Percentiles rank a stretch among this genome's conserved stretches.
Conservation (phyloP, 2,797 vertebrate species). For the Malurus leucopterus region DNA sequence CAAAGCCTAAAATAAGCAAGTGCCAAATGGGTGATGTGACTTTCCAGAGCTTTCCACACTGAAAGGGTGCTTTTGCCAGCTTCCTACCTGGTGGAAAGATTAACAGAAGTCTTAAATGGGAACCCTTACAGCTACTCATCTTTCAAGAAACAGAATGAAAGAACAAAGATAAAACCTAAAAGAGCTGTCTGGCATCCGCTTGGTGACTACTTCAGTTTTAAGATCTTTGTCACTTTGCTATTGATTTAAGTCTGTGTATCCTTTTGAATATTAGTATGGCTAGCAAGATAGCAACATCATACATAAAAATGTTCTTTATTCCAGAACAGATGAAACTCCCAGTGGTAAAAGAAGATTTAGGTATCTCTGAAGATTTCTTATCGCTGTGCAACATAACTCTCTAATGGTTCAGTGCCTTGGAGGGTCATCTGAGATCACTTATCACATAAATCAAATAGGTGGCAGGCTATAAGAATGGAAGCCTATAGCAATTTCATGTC, state of each 20-base stretch:
- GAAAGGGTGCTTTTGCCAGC: not conserved
- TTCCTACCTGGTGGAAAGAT: conserved; percentile 44
- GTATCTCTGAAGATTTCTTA: conserved; percentile 71
- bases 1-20: conserved; percentile 13
- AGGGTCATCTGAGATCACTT: conserved; percentile 66
- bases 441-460: conserved; percentile 70
- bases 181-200: conserved; percentile 11
- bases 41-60: conserved; percentile 12
- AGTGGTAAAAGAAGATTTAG: conserved; percentile 66
- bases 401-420: conserved; percentile 65
- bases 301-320: conserved; percentile 62
- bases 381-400: conserved; percentile 62
- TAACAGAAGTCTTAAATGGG: conserved; percentile 39
- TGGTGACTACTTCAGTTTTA: conserved; percentile 47
- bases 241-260: conserved; percentile 63
- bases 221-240: conserved; percentile 43
- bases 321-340: conserved; percentile 54
- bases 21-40: not conserved
- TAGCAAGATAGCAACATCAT: conserved; percentile 63
- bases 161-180: conserved; percentile 45
- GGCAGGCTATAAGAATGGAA: conserved; percentile 51
- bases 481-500: conserved; percentile 55
- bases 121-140: conserved; percentile 35
- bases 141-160: conserved; percentile 50
- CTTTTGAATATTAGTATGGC: conserved; percentile 65